phyloP scores from a whole-genome alignment of 2,888 invertebrate species.

The Scaptomyza polygonia region DNA sequence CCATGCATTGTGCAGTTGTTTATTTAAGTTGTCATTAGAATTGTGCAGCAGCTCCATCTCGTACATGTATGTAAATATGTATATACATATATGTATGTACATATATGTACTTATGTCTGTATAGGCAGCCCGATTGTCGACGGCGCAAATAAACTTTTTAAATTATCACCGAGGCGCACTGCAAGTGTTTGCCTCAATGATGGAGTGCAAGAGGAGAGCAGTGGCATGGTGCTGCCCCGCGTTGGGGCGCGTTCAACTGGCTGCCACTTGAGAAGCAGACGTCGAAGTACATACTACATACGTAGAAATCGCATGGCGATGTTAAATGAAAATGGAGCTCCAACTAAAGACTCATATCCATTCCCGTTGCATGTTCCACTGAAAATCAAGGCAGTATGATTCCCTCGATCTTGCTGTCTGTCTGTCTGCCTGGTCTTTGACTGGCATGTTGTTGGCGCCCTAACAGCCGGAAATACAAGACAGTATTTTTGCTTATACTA shows the following conservation, averaged over 20 bases:
- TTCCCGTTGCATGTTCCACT: constrained; percentile 25
- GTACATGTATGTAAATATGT: neutral
- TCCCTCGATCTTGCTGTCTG: neutral
- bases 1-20: constrained; percentile 59
- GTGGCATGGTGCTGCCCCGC: neutral
- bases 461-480: constrained; percentile 67
- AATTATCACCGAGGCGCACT: constrained; percentile 74
- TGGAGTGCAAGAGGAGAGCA: constrained; percentile 1
- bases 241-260: constrained; percentile 60
- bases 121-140: constrained; percentile 21
- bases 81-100: constrained; percentile 11
- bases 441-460: constrained; percentile 52
- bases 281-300: constrained; percentile 48
- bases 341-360: neutral
- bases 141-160: constrained; percentile 74
- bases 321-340: constrained; percentile 64
- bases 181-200: constrained; percentile 24
- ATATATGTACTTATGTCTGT: no score
- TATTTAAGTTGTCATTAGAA: constrained; percentile 79
- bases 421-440: constrained; percentile 4
- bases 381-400: constrained; percentile 22
- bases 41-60: constrained; percentile 52
- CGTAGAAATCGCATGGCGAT: constrained; percentile 74
- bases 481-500: constrained; percentile 52
- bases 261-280: constrained; percentile 69